Base-by-base conservation (phyloP, 2,797 vertebrate genomes). In the Syncerus caffer region DNA sequence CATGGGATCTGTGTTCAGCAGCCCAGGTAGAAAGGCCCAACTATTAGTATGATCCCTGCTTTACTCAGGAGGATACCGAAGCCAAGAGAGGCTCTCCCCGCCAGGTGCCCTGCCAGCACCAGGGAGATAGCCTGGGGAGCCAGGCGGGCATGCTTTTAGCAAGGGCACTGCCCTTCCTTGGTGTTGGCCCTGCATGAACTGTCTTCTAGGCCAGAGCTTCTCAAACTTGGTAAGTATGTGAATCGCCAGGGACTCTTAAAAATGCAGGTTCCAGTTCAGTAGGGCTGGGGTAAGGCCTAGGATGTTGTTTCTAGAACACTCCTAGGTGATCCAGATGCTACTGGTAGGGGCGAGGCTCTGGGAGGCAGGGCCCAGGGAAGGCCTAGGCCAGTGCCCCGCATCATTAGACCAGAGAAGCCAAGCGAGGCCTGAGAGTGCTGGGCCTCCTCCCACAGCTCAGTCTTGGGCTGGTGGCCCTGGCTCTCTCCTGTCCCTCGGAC, bases 141-240 rank as follows among this genome's bases (percentile, higher is more conserved):
- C 3, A 3, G 88, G 57, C 0, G 0, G 38, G 25, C 11, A 31
- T 14, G 17, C 25, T 31, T 34, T 51, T 7, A 60, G 51, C 42
- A 21, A 34, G 12, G 12, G 11, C 25, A 38, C 42, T 2, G 1
- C 2, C 55, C 50, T 57, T 7, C 27, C 11, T 14, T 4, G 34
- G 34, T 0, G 10, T 19, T 10, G 6, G 25, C 89, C 23, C 58
- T 13, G 10, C 34, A 14, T 2, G 4, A 27, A 13, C 14, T 4
- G 34, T 23, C 82, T 89, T 79, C 47, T 19, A 51, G 17, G 53
- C 15, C 13, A 13, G 53, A 7, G 0, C 14, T 47, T 53, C 42
- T 51, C 80, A 83, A 76, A 83, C 62, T 42, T 27, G 47, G 79
- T 2, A 27, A 42, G 55, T 1, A 5, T 1, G 6, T 27, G 42